Conservation (phyloP, 2,797 vertebrate species). For the Trachurus trachurus region DNA sequence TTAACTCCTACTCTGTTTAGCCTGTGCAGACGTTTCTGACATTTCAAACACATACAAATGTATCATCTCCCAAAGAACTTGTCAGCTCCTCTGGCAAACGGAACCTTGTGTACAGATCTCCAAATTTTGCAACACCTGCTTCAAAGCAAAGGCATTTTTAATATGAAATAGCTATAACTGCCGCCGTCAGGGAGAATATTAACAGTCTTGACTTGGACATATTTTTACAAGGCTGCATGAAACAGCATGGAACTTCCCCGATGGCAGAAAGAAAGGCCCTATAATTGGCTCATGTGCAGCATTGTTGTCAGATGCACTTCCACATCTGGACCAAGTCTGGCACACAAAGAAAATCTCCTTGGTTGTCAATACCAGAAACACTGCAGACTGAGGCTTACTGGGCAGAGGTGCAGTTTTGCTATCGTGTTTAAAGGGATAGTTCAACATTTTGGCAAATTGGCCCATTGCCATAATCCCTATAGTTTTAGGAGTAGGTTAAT, state of each 20-base stretch:
- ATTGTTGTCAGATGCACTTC: neutral
- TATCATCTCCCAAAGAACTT: conserved; percentile 11
- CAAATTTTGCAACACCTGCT: conserved; percentile 51
- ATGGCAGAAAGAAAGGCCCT: neutral
- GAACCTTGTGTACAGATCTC: neutral
- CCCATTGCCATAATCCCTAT: too few species aligned
- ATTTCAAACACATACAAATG: conserved; percentile 4
- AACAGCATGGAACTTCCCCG: neutral
- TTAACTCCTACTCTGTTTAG: neutral
- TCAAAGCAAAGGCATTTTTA: conserved; percentile 46
- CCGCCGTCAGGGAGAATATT: conserved; percentile 28
- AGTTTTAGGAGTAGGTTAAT: too few species aligned
- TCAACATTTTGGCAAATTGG: too few species aligned
- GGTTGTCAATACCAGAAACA: too few species aligned
- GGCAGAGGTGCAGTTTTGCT: neutral
- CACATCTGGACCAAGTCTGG: neutral
- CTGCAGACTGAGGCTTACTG: neutral
- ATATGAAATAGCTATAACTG: conserved; percentile 49
- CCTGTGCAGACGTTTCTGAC: conserved; percentile 13
- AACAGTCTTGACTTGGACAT: conserved; percentile 24
- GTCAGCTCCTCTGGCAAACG: neutral
- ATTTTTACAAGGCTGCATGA: conserved; percentile 33
- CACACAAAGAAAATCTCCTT: too few species aligned
- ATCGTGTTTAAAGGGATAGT: too few species aligned
- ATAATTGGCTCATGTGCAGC: neutral